phyloP scores from a whole-genome alignment of 1,140 invertebrate species.

The Protaetia brevitarsis region DNA sequence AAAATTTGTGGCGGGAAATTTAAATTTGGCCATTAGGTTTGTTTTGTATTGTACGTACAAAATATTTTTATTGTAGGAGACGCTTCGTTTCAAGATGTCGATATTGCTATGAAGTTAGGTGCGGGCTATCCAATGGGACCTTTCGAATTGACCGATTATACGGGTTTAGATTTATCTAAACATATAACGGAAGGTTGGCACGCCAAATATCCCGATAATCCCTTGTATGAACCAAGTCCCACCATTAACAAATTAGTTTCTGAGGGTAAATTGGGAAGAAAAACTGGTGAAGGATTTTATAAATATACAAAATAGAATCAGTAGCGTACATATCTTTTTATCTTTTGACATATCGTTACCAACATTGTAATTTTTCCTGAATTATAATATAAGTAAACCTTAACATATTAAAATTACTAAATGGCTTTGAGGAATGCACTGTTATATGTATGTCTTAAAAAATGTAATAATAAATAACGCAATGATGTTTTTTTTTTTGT shows the following conservation, averaged over 20 bases:
- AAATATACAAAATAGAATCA: conserved; percentile 61
- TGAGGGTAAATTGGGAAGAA: conserved; percentile 79
- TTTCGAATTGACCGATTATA: conserved; percentile 76
- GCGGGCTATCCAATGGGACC: conserved; percentile 85
- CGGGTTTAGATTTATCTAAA: conserved; percentile 70
- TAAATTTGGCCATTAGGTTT: too few relatives aligned
- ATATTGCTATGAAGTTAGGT: conserved; percentile 84
- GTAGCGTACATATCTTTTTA: neutral
- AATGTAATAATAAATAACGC: too few relatives aligned
- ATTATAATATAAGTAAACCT: too few relatives aligned
- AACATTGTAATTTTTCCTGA: neutral
- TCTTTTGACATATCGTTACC: neutral
- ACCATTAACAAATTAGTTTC: conserved; percentile 68
- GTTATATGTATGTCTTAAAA: too few relatives aligned
- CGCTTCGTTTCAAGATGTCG: conserved; percentile 70
- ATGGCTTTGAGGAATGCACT: too few relatives aligned
- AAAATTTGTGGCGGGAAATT: too few relatives aligned
- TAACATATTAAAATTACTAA: too few relatives aligned
- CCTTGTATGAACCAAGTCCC: conserved; percentile 66
- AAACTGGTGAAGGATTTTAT: conserved; percentile 86
- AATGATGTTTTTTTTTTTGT: too few relatives aligned
- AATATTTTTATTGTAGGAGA: conserved; percentile 53
- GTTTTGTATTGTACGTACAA: too few relatives aligned
- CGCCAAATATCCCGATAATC: conserved; percentile 72
- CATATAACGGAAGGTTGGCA: conserved; percentile 71